Evolutionary conservation across 2,797 vertebrate species (phyloP).

Genomic region (Rousettus madagascariensis): DNA sequence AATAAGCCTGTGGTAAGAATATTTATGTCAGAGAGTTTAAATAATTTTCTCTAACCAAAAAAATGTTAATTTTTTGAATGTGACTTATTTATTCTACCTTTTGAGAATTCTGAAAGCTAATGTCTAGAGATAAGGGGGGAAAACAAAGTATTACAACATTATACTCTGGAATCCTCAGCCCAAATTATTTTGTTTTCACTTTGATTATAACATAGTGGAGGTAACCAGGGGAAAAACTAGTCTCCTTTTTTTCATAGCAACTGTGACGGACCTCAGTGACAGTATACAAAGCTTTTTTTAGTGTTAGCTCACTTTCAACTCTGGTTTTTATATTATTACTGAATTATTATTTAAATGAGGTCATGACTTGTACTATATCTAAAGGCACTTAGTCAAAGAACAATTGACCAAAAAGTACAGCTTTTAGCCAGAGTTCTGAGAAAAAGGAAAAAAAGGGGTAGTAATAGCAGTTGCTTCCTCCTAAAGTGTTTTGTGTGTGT

Average conservation of each 20-base stretch:
- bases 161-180: neutral
- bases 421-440: neutral
- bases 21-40: constrained; percentile 41
- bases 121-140: neutral
- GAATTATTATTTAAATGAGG: constrained; percentile 10
- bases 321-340: neutral
- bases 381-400: neutral
- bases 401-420: neutral
- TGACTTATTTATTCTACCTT: neutral
- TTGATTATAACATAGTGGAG: neutral
- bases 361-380: neutral
- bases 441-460: neutral
- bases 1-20: neutral
- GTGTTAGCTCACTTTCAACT: neutral
- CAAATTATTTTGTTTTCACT: neutral
- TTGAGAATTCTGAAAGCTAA: neutral
- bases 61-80: constrained; percentile 23
- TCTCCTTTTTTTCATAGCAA: neutral
- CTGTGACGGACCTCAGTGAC: neutral
- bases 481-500: neutral
- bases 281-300: neutral
- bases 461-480: neutral
- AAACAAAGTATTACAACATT: neutral
- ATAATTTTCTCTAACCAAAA: constrained; percentile 52
- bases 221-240: neutral